phyloP scores from a whole-genome alignment of 2,113 vertebrate species.

The Phaetusa simplex region DNA sequence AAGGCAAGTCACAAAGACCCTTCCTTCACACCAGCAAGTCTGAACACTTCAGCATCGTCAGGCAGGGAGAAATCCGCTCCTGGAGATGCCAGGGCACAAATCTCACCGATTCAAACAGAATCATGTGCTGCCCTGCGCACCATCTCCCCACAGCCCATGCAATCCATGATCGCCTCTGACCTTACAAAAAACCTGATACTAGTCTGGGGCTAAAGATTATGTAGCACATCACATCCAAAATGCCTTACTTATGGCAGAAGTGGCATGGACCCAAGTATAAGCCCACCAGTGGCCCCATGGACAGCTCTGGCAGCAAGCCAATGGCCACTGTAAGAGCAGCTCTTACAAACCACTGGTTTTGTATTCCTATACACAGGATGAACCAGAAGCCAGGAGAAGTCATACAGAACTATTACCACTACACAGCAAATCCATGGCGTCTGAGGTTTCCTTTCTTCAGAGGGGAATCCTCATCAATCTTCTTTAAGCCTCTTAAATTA shows the following conservation, averaged over 20 bases:
- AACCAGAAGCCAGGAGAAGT: background rate
- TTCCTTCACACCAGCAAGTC: background rate
- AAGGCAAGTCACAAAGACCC: background rate
- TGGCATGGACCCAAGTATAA: background rate
- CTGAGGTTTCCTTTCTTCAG: background rate
- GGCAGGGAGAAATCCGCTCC: background rate
- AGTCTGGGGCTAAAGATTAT: background rate
- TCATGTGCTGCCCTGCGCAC: accelerated
- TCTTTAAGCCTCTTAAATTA: constrained; percentile 23
- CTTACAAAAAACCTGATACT: background rate
- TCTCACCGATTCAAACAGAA: background rate
- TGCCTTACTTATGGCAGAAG: background rate
- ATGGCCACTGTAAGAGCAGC: background rate
- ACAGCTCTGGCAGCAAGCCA: background rate
- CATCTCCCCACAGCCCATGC: background rate
- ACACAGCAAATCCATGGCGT: background rate
- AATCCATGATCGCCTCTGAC: background rate
- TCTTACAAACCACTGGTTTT: background rate
- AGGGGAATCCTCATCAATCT: constrained; percentile 21
- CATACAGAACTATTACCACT: background rate
- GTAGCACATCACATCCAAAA: background rate
- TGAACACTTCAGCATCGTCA: background rate
- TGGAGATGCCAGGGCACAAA: background rate
- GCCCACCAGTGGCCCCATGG: background rate
- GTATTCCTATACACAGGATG: background rate